Percentiles rank a stretch among this genome's conserved stretches.
Conservation (phyloP, 2,888 invertebrate species). For the Sacculina carcini region DNA sequence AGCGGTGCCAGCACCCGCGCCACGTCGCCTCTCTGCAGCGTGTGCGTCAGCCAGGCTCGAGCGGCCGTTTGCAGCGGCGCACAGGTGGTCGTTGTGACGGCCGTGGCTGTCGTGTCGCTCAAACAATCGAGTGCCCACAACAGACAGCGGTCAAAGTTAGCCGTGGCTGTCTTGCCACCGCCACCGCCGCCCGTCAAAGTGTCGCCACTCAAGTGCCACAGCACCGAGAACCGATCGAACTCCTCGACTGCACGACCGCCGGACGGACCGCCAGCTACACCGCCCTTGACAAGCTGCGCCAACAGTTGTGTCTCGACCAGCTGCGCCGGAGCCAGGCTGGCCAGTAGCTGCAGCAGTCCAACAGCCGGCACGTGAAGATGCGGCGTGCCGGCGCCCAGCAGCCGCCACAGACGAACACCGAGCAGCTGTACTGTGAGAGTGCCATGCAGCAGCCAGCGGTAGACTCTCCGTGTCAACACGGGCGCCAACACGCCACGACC, state of each 20-base stretch:
- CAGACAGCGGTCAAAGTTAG: slow-evolving; percentile 25
- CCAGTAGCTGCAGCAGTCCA: slow-evolving; percentile 12
- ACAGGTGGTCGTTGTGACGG: too few species aligned
- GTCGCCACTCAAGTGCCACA: slow-evolving; percentile 53
- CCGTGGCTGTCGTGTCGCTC: too few species aligned
- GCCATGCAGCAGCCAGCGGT: slow-evolving; percentile 6
- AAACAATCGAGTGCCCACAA: slow-evolving; percentile 44
- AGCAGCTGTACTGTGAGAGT: slow-evolving; percentile 7
- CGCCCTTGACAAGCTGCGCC: not conserved
- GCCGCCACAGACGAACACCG: slow-evolving; percentile 10
- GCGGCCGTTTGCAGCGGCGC: slow-evolving; percentile 34
- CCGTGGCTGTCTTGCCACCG: not conserved
- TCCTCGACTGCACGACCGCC: too few species aligned
- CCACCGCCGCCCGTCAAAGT: not conserved
- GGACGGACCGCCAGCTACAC: not conserved
- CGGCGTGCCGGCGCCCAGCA: slow-evolving; percentile 7
- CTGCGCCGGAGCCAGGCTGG: slow-evolving; percentile 5
- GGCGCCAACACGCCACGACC: slow-evolving; percentile 9
- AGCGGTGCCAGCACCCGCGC: slow-evolving; percentile 49
- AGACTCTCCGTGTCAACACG: slow-evolving; percentile 9
- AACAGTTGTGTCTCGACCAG: slow-evolving; percentile 7
- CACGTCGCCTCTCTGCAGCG: slow-evolving; percentile 44
- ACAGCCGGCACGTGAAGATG: slow-evolving; percentile 10
- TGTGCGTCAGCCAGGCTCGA: slow-evolving; percentile 42
- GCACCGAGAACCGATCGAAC: slow-evolving; percentile 32